Evolutionary conservation across 2,113 vertebrate genomes (phyloP).

Genomic region (Agelaius tricolor): DNA sequence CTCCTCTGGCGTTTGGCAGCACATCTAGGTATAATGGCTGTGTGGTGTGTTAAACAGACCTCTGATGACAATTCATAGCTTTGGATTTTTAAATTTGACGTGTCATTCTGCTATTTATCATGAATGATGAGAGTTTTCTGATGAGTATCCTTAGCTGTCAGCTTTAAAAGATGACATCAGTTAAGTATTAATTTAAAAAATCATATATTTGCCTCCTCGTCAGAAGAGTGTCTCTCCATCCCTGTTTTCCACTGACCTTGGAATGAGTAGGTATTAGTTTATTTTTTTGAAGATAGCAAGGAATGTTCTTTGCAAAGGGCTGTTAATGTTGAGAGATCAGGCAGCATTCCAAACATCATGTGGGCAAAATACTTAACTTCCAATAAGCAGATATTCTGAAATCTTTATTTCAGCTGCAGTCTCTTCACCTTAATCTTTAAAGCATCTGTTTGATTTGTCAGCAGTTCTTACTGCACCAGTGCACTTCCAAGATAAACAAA

Average conservation of each 20-base stretch:
- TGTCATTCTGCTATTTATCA: neutral
- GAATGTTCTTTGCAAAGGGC: neutral
- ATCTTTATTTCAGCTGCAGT: neutral
- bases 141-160: neutral
- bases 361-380: conserved; percentile 17
- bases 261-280: neutral
- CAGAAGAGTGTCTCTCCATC: neutral
- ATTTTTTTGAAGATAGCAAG: conserved; percentile 4
- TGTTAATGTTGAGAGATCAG: neutral
- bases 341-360: conserved; percentile 21
- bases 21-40: neutral
- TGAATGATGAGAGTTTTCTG: neutral
- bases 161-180: neutral
- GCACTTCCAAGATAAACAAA: neutral
- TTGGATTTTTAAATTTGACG: neutral
- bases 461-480: neutral
- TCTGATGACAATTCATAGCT: conserved; percentile 6
- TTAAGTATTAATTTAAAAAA: neutral
- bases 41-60: neutral
- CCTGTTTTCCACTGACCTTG: conserved; percentile 12
- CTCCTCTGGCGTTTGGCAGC: neutral
- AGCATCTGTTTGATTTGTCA: neutral
- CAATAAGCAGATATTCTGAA: conserved; percentile 14
- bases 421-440: neutral
- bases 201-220: neutral